Evolutionary conservation across 2,888 invertebrate genomes (phyloP).

Genomic region (Cartodere bifasciata): DNA sequence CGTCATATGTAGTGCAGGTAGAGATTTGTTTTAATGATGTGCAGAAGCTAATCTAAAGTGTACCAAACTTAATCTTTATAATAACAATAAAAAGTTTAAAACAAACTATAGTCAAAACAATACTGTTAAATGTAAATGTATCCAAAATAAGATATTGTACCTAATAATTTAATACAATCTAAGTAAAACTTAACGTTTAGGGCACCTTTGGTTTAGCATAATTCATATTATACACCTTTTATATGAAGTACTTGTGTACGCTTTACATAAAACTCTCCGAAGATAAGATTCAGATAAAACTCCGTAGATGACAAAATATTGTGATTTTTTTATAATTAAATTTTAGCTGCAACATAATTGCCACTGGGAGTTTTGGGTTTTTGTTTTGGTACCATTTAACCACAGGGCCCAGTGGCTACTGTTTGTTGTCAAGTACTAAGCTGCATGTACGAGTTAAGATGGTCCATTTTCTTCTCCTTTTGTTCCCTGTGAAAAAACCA

Average conservation of each 20-base stretch:
- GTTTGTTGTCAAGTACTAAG: slow-evolving; percentile 59
- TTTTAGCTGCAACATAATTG: slow-evolving; percentile 7
- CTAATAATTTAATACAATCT: slow-evolving; percentile 27
- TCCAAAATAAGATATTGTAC: slow-evolving; percentile 9
- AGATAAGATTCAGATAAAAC: too few species aligned
- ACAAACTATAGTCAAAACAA: slow-evolving; percentile 26
- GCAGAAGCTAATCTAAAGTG: too few species aligned
- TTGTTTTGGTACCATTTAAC: too few species aligned
- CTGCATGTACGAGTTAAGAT: slow-evolving; percentile 66
- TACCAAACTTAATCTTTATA: too few species aligned
- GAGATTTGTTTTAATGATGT: too few species aligned
- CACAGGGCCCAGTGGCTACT: slow-evolving; percentile 34
- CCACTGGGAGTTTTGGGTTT: slow-evolving; percentile 1
- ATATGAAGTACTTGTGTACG: background rate
- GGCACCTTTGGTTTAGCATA: slow-evolving; percentile 84
- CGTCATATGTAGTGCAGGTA: too few species aligned
- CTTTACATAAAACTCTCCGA: too few species aligned
- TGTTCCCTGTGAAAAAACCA: slow-evolving; percentile 38
- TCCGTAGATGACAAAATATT: too few species aligned
- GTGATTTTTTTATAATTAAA: too few species aligned
- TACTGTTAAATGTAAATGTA: too few species aligned
- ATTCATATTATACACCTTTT: too few species aligned
- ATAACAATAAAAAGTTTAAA: too few species aligned
- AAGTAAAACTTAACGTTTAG: slow-evolving; percentile 55
- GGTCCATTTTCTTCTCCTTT: slow-evolving; percentile 82